Evolutionary conservation across 1,140 invertebrate species (phyloP).

Genomic region (Drosophila miranda): DNA sequence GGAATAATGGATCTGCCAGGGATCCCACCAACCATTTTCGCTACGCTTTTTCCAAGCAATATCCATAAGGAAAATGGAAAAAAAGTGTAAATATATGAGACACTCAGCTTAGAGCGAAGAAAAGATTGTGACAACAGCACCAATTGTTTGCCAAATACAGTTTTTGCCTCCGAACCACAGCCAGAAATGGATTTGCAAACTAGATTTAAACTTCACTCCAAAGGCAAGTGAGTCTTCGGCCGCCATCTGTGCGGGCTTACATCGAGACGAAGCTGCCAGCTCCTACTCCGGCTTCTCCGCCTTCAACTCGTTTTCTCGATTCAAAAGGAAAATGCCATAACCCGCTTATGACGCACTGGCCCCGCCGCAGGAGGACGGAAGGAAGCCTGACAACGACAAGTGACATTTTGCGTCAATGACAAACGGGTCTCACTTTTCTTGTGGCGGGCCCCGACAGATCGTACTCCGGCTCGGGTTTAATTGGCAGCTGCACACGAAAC

Average conservation of each 20-base stretch:
- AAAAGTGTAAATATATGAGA: no score
- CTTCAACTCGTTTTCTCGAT: slow-evolving; percentile 10
- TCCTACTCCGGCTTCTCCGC: no score
- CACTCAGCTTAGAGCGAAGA: no score
- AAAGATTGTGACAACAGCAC: no score
- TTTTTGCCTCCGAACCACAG: background rate
- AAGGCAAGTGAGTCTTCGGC: slow-evolving; percentile 4
- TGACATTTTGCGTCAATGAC: slow-evolving; percentile 51
- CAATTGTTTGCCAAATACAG: no score
- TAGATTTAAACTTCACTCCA: background rate
- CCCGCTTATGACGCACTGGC: slow-evolving; percentile 64
- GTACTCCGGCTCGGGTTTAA: slow-evolving; percentile 35
- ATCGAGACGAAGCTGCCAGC: background rate
- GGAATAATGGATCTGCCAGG: no score
- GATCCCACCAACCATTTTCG: no score
- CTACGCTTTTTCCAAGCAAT: no score
- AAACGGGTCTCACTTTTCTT: slow-evolving; percentile 40
- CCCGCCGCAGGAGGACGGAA: slow-evolving; percentile 2
- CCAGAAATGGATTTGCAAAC: background rate
- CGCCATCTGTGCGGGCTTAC: slow-evolving; percentile 6
- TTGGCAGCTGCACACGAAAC: slow-evolving; percentile 51
- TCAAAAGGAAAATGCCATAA: slow-evolving; percentile 63
- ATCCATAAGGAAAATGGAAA: no score
- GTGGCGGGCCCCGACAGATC: background rate
- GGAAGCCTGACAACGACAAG: slow-evolving; percentile 42